These are phyloP conservation scores for Lanius ludovicianus DNA, from an alignment of 2,113 vertebrate species.

Conservation along the genomic window DNA sequence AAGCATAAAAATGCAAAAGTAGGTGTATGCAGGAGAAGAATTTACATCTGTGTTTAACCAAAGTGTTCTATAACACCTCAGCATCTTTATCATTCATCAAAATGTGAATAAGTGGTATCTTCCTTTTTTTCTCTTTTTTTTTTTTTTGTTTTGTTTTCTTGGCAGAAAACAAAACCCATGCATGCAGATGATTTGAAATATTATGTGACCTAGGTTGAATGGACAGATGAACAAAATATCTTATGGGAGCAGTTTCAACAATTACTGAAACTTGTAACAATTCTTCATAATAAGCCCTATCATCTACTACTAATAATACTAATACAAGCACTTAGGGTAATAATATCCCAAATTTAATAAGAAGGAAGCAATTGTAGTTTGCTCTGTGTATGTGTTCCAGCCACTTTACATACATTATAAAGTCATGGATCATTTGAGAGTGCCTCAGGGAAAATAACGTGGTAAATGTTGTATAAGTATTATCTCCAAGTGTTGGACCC, in stretches of 20 bases:
- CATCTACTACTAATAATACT: slow-evolving; percentile 17
- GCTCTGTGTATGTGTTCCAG: slow-evolving; percentile 25
- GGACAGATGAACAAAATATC: neutral
- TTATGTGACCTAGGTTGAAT: neutral
- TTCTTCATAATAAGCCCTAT: slow-evolving; percentile 7
- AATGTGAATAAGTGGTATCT: neutral
- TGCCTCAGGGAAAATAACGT: slow-evolving; percentile 39
- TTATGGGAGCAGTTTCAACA: slow-evolving; percentile 1
- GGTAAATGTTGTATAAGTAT: slow-evolving; percentile 49
- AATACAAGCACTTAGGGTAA: slow-evolving; percentile 15
- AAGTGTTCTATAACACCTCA: neutral
- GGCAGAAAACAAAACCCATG: neutral
- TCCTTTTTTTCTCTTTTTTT: fast-evolving
- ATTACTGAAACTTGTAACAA: slow-evolving; percentile 32
- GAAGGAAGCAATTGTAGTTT: neutral
- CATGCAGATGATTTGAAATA: neutral
- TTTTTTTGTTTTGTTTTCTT: neutral
- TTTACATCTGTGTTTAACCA: neutral
- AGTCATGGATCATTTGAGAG: slow-evolving; percentile 45
- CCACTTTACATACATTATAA: slow-evolving; percentile 47
- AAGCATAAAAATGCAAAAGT: neutral
- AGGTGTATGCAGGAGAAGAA: neutral
- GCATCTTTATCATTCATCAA: neutral
- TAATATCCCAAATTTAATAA: slow-evolving; percentile 52
- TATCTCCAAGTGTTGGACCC: neutral